Conservation (phyloP, 2,113 vertebrate genomes). For the Amazona vittata region DNA sequence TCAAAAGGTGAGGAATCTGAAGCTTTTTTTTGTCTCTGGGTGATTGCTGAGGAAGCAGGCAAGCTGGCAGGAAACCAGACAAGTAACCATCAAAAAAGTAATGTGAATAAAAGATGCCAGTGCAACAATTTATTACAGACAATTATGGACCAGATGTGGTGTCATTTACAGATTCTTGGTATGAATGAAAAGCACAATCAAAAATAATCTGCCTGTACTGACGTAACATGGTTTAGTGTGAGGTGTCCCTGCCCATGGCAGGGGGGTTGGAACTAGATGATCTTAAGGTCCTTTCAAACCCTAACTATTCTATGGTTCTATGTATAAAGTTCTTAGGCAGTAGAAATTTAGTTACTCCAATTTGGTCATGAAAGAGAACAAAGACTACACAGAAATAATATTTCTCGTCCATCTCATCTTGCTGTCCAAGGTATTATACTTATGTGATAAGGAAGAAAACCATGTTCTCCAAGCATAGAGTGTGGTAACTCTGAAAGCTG, state of each 20-base stretch:
- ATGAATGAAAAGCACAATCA: not conserved
- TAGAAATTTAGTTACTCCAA: not conserved
- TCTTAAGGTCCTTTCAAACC: no score
- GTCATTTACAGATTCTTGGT: not conserved
- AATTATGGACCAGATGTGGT: not conserved
- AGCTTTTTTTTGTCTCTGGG: not conserved
- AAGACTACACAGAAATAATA: not conserved
- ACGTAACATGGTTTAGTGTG: not conserved
- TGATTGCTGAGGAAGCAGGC: not conserved
- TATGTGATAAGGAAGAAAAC: not conserved
- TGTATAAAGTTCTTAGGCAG: not conserved
- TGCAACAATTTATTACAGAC: not conserved
- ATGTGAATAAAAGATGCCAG: not conserved
- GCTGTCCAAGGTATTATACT: not conserved
- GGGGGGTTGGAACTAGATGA: no score
- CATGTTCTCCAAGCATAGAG: not conserved
- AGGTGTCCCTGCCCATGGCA: no score
- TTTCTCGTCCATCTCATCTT: not conserved
- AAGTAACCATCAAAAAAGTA: not conserved
- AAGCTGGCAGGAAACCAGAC: not conserved
- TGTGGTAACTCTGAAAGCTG: not conserved
- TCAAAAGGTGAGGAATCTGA: not conserved
- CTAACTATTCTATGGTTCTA: no score
- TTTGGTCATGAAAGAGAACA: not conserved
- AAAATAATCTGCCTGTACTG: not conserved